Evolutionary conservation across 2,797 vertebrate species (phyloP).

Genomic region (Gymnothorax javanicus): DNA sequence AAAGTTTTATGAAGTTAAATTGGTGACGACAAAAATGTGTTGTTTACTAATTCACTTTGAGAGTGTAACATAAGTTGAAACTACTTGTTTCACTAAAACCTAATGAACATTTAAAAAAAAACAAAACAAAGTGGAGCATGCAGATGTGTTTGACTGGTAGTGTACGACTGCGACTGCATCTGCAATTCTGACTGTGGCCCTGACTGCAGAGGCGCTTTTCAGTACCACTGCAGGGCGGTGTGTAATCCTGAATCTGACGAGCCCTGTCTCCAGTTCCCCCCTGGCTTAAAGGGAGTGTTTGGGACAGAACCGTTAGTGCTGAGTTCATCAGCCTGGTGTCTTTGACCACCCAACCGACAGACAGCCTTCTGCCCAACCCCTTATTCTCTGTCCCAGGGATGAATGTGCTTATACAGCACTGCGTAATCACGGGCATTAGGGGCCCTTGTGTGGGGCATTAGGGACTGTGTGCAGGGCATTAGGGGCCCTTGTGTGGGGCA

Average conservation of each 20-base stretch:
- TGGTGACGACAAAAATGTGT: too few species aligned
- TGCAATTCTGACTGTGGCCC: neutral
- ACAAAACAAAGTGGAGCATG: too few species aligned
- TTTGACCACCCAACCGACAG: constrained; percentile 57
- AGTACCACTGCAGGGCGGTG: neutral
- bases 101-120: too few species aligned
- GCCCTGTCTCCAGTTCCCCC: neutral
- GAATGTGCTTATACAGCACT: constrained; percentile 58
- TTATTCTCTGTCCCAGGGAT: constrained; percentile 38
- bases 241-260: neutral
- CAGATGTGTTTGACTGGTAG: too few species aligned
- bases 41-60: too few species aligned
- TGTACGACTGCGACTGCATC: neutral
- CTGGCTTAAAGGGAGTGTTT: constrained; percentile 34
- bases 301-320: constrained; percentile 55
- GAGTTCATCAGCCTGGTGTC: constrained; percentile 57
- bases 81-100: too few species aligned
- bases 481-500: constrained; percentile 55
- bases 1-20: too few species aligned
- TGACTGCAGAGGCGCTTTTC: neutral
- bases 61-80: too few species aligned
- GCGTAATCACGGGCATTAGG: constrained; percentile 60
- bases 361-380: constrained; percentile 42
- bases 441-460: constrained; percentile 62
- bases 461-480: neutral